phyloP scores from a whole-genome alignment of 53 echinoderm and acorn worm genomes.

The Paelopatides confundens region DNA sequence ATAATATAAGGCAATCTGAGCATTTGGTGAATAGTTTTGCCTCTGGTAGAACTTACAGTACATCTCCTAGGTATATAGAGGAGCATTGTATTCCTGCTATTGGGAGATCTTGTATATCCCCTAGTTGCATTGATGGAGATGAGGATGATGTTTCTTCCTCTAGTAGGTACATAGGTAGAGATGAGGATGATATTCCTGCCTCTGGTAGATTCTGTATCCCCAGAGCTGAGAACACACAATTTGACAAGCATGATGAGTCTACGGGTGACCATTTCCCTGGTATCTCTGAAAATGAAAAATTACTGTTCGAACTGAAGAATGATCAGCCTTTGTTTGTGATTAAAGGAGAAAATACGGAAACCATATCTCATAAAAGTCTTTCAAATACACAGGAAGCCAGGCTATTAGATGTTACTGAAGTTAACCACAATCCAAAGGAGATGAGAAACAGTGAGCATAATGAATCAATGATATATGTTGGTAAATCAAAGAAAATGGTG shows the following conservation, averaged over 20 bases:
- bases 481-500: slow-evolving; percentile 44
- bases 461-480: not conserved
- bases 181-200: not conserved
- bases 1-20: not conserved
- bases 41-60: not conserved
- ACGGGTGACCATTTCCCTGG: not conserved
- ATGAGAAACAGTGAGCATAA: too few relatives aligned
- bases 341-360: slow-evolving; percentile 4
- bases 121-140: too few relatives aligned
- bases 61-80: too few relatives aligned
- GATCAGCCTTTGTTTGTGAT: not conserved
- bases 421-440: not conserved
- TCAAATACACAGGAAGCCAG: not conserved
- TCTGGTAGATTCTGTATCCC: not conserved
- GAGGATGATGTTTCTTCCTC: not conserved
- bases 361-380: not conserved
- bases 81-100: too few relatives aligned
- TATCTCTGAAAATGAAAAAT: not conserved
- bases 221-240: not conserved
- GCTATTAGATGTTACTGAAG: not conserved
- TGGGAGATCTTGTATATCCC: too few relatives aligned
- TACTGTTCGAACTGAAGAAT: not conserved
- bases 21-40: not conserved
- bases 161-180: not conserved
- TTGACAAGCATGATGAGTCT: not conserved